Evolutionary conservation across 1,140 invertebrate species (phyloP).

Genomic region (Tetragnatha versicolor): DNA sequence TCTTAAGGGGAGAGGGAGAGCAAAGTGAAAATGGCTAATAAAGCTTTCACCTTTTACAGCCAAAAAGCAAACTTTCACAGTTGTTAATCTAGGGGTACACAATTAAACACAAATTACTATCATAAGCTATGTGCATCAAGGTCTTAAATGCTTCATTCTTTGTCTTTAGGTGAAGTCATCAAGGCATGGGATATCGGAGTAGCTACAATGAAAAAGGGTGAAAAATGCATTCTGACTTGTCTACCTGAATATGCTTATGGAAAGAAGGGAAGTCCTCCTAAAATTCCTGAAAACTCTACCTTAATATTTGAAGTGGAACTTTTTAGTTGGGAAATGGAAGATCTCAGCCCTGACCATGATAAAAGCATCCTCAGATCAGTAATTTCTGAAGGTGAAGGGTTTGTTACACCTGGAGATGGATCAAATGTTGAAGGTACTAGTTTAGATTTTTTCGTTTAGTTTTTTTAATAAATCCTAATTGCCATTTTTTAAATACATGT

Average conservation of each 20-base stretch:
- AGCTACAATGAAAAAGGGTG: slow-evolving; percentile 91
- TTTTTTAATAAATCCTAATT: no score
- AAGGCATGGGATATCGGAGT: slow-evolving; percentile 96
- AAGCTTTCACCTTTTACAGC: no score
- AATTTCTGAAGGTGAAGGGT: slow-evolving; percentile 74
- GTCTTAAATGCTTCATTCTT: neutral
- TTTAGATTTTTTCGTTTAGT: neutral
- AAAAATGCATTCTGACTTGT: slow-evolving; percentile 84
- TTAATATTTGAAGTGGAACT: slow-evolving; percentile 83
- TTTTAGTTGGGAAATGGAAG: slow-evolving; percentile 81
- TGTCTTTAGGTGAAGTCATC: slow-evolving; percentile 75
- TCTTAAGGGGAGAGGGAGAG: no score
- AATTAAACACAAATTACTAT: no score
- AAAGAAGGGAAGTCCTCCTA: slow-evolving; percentile 79
- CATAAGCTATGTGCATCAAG: no score
- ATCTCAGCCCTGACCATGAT: slow-evolving; percentile 83
- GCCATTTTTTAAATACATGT: no score
- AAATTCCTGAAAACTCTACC: slow-evolving; percentile 89
- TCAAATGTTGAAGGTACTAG: slow-evolving; percentile 76
- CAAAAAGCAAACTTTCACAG: no score
- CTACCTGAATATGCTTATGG: slow-evolving; percentile 93
- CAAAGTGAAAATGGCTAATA: no score
- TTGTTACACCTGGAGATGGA: slow-evolving; percentile 78
- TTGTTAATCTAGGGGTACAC: no score
- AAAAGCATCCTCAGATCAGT: slow-evolving; percentile 79